These are phyloP conservation scores for Ecdyonurus torrentis DNA, from an alignment of 2,888 invertebrate genomes.

Conservation along the genomic window DNA sequence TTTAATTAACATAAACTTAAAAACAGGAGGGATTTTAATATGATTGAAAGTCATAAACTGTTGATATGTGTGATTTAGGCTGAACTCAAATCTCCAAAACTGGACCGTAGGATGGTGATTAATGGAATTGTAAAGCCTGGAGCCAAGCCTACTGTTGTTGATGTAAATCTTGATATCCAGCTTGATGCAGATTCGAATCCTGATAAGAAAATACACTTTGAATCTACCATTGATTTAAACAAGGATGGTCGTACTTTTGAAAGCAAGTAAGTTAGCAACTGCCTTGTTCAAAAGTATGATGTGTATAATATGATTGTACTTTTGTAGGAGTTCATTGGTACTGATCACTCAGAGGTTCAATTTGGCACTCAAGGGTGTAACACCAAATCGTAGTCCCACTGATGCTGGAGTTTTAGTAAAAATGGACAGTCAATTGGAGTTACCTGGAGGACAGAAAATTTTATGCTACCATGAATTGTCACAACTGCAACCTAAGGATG, in stretches of 20 bases:
- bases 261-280: conserved; percentile 39
- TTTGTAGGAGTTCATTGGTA: conserved; percentile 33
- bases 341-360: conserved; percentile 30
- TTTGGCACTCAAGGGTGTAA: conserved; percentile 29
- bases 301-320: not conserved
- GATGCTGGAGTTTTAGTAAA: conserved; percentile 30
- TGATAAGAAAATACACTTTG: conserved; percentile 44
- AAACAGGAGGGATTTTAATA: too few species aligned
- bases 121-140: conserved; percentile 27
- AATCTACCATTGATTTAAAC: conserved; percentile 34
- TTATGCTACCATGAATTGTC: not conserved
- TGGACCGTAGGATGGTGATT: conserved; percentile 2
- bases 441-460: not conserved
- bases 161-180: conserved; percentile 38
- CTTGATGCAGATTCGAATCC: conserved; percentile 54
- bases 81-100: conserved; percentile 32
- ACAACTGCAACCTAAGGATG: not conserved
- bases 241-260: conserved; percentile 26
- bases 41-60: too few species aligned
- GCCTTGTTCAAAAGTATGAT: conserved; percentile 5
- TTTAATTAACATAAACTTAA: too few species aligned
- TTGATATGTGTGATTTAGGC: too few species aligned
- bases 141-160: conserved; percentile 23
- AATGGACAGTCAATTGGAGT: conserved; percentile 21
- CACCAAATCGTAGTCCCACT: conserved; percentile 25